Base-by-base conservation (phyloP, 1,140 invertebrate genomes). In the Camponotus floridanus region DNA sequence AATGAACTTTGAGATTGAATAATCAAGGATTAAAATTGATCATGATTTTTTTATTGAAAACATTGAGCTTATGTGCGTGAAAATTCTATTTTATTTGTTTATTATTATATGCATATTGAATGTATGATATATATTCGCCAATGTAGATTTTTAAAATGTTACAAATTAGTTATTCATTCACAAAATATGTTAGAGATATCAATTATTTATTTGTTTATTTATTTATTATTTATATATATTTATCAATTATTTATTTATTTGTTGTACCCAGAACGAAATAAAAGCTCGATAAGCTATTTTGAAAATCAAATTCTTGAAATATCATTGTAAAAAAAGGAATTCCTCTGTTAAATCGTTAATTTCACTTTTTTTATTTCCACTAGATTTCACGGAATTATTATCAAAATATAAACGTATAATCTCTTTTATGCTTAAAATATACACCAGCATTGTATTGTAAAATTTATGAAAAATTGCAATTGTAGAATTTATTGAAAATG, bases 151-250 rank as follows among this genome's bases (percentile, higher is more conserved):
- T 45, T 1, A 9, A 48, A 48, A 48, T n/a, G n/a, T n/a, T n/a
- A n/a, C 13, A 0, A 11, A 11, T 48, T 48, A 15, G 0, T 48
- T 48, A 13, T 15, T 48, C 13, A 48, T 48, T 15, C 13, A 15
- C 13, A 48, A 11, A 42, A 67, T 21, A 42, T 13, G 64, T 21
- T 0, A 48, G 45, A 48, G 45, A 48, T 0, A 15, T 42, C 5
- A 26, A 13, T 21, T 62, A 62, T 62, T 62, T 26, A 74, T 36
- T 74, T 76, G 26, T 26, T 62, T 39, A 45, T 76, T 76, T 57
- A 36, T 4, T 1, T 36, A 36, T 36, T 36, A 4, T 11, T 3
- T 51, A 8, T 51, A 51, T 51, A 13, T 51, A 13, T 51, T 51
- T 51, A 15, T 15, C 9, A 51, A 13, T 51, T 51, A 51, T 51